These are phyloP conservation scores for Drosophila basisetae DNA, from an alignment of 2,888 invertebrate genomes.

Conservation along the genomic window DNA sequence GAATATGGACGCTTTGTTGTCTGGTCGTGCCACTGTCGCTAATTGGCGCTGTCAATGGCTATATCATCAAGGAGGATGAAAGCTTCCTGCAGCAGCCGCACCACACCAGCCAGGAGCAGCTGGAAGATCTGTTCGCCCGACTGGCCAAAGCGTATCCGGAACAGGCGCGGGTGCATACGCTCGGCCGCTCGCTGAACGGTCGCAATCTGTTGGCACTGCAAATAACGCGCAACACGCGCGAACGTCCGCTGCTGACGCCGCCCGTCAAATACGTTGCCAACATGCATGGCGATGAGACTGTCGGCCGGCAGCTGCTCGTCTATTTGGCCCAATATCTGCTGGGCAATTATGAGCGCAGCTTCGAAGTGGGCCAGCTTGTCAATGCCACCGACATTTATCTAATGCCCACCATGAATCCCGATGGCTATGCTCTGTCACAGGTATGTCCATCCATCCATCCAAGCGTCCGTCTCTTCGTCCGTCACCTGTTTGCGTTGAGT, in stretches of 20 bases:
- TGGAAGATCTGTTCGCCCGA: constrained; percentile 88
- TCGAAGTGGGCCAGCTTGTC: constrained; percentile 91
- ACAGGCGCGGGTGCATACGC: constrained; percentile 89
- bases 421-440: constrained; percentile 95
- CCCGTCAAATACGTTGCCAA: constrained; percentile 98
- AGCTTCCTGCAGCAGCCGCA: constrained; percentile 87
- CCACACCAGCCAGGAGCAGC: constrained; percentile 90
- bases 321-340: constrained; percentile 94
- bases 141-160: constrained; percentile 89
- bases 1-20: constrained; percentile 25
- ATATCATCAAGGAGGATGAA: constrained; percentile 85
- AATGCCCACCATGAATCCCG: constrained; percentile 98
- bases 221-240: constrained; percentile 89
- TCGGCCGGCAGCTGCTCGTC: constrained; percentile 93
- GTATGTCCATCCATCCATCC: constrained; percentile 85
- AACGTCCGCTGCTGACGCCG: constrained; percentile 89
- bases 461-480: too few relatives aligned
- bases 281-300: constrained; percentile 98
- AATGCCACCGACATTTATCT: constrained; percentile 96
- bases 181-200: constrained; percentile 94
- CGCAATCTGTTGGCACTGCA: constrained; percentile 90
- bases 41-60: constrained; percentile 47
- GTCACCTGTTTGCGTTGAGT: constrained; percentile 41
- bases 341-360: constrained; percentile 89
- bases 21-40: constrained; percentile 26